Conservation (phyloP, 2,888 invertebrate genomes). For the Lapara coniferarum region DNA sequence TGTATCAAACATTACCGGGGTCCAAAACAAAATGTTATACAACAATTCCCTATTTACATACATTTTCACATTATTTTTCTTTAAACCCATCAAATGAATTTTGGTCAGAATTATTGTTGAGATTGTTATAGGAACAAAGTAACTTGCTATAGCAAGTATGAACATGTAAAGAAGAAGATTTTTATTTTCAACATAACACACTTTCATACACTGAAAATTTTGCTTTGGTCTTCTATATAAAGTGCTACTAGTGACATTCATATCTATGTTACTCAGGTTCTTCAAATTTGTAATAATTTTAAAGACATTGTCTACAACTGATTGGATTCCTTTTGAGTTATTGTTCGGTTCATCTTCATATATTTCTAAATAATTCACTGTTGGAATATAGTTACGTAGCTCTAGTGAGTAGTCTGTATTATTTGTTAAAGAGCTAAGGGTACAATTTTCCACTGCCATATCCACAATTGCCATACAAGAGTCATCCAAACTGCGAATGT, state of each 20-base stretch:
- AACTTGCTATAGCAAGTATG: slow-evolving; percentile 62
- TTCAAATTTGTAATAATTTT: slow-evolving; percentile 60
- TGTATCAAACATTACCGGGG: slow-evolving; percentile 75
- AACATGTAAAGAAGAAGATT: slow-evolving; percentile 69
- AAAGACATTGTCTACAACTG: slow-evolving; percentile 62
- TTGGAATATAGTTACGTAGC: slow-evolving; percentile 52
- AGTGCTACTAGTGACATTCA: slow-evolving; percentile 52
- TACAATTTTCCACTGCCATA: slow-evolving; percentile 54
- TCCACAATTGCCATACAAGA: slow-evolving; percentile 67
- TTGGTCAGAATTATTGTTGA: slow-evolving; percentile 71
- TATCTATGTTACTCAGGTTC: slow-evolving; percentile 49
- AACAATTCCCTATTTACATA: slow-evolving; percentile 70
- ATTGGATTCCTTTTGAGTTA: slow-evolving; percentile 49
- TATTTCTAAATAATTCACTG: slow-evolving; percentile 55
- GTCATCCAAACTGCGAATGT: slow-evolving; percentile 48
- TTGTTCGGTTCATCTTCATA: slow-evolving; percentile 52
- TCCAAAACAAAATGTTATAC: slow-evolving; percentile 76
- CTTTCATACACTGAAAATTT: slow-evolving; percentile 58
- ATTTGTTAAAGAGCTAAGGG: slow-evolving; percentile 29
- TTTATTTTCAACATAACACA: slow-evolving; percentile 71
- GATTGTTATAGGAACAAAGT: slow-evolving; percentile 74
- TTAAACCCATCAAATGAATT: slow-evolving; percentile 65
- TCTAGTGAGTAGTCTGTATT: slow-evolving; percentile 48
- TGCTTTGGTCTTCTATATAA: slow-evolving; percentile 54
- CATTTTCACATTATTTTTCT: slow-evolving; percentile 59